Conservation (phyloP, 2,888 invertebrate species). For the Hirtodrosophila confusa region DNA sequence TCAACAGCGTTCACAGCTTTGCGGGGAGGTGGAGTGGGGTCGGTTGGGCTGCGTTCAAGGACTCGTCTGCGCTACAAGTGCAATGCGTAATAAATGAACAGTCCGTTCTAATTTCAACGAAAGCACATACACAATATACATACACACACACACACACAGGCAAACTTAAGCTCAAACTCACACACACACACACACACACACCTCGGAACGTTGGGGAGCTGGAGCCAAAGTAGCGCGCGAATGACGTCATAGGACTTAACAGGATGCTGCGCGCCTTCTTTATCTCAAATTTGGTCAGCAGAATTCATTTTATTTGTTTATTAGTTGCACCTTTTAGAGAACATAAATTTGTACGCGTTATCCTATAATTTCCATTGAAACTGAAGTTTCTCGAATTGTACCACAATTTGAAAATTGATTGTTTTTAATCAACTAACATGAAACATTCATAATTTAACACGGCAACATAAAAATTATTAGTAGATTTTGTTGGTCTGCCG, state of each 20-base stretch:
- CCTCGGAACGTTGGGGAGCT: constrained; percentile 25
- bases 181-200: constrained; percentile 24
- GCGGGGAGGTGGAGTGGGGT: background rate
- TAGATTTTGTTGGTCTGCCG: constrained; percentile 10
- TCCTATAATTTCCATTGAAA: constrained; percentile 3
- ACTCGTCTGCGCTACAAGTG: constrained; percentile 49
- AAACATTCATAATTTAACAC: constrained; percentile 1
- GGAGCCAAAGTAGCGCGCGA: constrained; percentile 50
- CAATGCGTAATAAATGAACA: constrained; percentile 48
- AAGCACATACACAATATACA: constrained; percentile 26
- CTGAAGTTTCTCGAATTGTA: constrained; percentile 7
- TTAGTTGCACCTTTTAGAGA: constrained; percentile 23
- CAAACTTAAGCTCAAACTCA: constrained; percentile 23
- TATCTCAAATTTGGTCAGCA: constrained; percentile 13
- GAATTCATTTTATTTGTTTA: constrained; percentile 6
- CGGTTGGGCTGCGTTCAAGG: constrained; percentile 28
- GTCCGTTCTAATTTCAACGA: constrained; percentile 39
- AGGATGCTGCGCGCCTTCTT: constrained; percentile 58
- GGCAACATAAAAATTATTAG: constrained; percentile 5
- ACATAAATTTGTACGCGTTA: constrained; percentile 5
- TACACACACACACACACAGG: constrained; percentile 27
- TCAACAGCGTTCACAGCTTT: too few relatives aligned
- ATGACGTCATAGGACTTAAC: constrained; percentile 61
- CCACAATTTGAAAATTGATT: background rate
- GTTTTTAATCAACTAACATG: background rate